Evolutionary conservation across 2,888 invertebrate species (phyloP), one percentile per base, ranked within the genome.

Genomic region (Pyrochroa serraticornis): DNA sequence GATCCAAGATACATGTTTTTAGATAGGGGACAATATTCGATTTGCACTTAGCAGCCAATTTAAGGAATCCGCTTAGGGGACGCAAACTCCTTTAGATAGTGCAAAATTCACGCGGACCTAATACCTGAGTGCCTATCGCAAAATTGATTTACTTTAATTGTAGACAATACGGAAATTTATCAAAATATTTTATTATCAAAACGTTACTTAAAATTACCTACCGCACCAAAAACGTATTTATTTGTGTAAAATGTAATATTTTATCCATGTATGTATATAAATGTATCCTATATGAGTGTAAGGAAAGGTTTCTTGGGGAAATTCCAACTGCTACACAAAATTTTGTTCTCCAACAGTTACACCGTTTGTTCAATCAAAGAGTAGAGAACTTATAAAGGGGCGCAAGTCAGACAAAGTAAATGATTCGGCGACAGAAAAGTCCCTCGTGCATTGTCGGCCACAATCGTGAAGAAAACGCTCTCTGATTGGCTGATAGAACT

Each of bases 61-160:
- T 12, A 9, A 39, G 41, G 53, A 47, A 52, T 53, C 58, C 58
- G 58, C 58, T 55, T 48, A 35, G 36, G 7, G 9, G 10, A 22
- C 35, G 7, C 33, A 8, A 45, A 50, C 44, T 38, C 45, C 32
- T 45, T 48, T 43, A 55, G 36, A 45, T 31, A 50, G 56, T 56
- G 48, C 43, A 48, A 58, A 52, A 45, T 41, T 34, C 37, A 33
- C 60, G 65, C 64, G 67, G 66, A 68, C 67, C 68, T 66, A 65
- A 66, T 60, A 63, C 65, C 65, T 62, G 62, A 68, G 68, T 69
- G 71, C 69, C 71, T 70, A 65, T 64, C 58, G 65, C 60, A 65
- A 63, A 49, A 48, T 66, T 61, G 52, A 58, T 65, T 66, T 66
- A 62, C 61, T 66, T 68, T 63, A 62, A 68, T 62, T 63, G 52